Evolutionary conservation across 2,888 invertebrate species (phyloP).

Genomic region (Crioceris asparagi): DNA sequence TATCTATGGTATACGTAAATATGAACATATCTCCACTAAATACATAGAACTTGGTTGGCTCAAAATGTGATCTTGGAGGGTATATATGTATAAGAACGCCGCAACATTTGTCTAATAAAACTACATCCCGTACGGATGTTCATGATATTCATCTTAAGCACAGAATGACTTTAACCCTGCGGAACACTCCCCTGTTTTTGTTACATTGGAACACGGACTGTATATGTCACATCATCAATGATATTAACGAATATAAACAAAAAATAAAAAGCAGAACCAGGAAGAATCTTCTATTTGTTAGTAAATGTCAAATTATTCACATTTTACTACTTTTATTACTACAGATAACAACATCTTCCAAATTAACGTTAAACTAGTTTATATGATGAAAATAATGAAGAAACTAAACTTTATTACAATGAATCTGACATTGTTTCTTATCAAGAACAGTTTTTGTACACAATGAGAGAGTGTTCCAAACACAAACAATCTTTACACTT

Average conservation of each 20-base stretch:
- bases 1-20: too few species aligned
- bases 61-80: too few species aligned
- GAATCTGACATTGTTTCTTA: slow-evolving; percentile 4
- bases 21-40: too few species aligned
- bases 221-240: neutral
- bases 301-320: neutral
- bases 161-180: too few species aligned
- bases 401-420: slow-evolving; percentile 3
- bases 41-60: too few species aligned
- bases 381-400: slow-evolving; percentile 4
- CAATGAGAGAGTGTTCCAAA: slow-evolving; percentile 7
- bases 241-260: neutral
- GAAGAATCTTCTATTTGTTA: neutral
- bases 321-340: neutral
- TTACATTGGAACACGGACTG: neutral
- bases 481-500: slow-evolving; percentile 7
- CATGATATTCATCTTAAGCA: too few species aligned
- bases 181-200: neutral
- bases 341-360: neutral
- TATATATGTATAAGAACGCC: too few species aligned
- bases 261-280: neutral
- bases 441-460: slow-evolving; percentile 5
- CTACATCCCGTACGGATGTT: too few species aligned
- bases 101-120: too few species aligned
- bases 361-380: neutral